phyloP scores from a whole-genome alignment of 2,797 vertebrate genomes.

The Catamblyrhynchus diadema region DNA sequence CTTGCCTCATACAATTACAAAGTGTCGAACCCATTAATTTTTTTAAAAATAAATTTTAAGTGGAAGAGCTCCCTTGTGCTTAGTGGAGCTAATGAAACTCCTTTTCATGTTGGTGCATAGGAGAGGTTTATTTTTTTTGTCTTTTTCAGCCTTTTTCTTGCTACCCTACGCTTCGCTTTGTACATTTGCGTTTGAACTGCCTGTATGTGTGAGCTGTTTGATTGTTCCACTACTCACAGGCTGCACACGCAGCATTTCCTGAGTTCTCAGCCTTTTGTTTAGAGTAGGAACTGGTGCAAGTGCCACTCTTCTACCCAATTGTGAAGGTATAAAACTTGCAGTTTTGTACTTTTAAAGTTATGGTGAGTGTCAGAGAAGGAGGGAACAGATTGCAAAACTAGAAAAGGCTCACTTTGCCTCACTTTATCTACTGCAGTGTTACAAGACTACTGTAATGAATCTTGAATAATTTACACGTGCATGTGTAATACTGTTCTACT shows the following conservation, averaged over 20 bases:
- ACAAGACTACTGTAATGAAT: background rate
- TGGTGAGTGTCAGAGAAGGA: background rate
- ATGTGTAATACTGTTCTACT: background rate
- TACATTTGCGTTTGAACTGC: fast-evolving
- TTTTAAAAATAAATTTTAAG: background rate
- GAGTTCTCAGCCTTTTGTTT: background rate
- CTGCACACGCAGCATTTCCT: background rate
- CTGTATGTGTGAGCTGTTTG: fast-evolving
- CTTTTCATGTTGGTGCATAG: background rate
- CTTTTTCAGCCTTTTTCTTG: background rate
- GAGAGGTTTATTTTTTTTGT: no score
- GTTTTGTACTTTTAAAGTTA: background rate
- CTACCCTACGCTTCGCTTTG: fast-evolving
- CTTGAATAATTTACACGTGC: background rate
- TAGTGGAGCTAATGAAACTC: background rate
- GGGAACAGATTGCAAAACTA: background rate
- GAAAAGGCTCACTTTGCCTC: background rate
- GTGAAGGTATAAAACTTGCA: background rate
- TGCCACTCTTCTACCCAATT: background rate
- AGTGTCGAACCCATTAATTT: background rate
- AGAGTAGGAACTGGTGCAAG: background rate
- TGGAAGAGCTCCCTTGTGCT: background rate
- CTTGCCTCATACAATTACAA: background rate
- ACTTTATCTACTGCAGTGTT: background rate
- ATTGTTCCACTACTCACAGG: background rate